Percentiles rank a stretch among this genome's conserved stretches.
These are phyloP conservation scores for Stenichneumon culpator DNA, from an alignment of 2,888 invertebrate species.

Conservation along the genomic window DNA sequence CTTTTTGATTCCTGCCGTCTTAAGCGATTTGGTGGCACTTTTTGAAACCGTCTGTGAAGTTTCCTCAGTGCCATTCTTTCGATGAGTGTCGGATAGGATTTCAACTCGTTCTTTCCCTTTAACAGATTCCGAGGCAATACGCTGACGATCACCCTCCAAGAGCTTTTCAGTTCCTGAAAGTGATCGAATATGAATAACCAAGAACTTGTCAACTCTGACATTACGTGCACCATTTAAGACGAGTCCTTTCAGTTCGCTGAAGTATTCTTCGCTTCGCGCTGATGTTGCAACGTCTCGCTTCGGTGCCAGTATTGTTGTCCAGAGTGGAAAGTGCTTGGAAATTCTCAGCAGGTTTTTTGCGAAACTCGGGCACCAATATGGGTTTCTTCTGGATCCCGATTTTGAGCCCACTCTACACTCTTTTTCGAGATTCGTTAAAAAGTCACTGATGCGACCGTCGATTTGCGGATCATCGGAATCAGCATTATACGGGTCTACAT, in stretches of 20 bases:
- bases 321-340: constrained; percentile 30
- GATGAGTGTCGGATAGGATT: not conserved
- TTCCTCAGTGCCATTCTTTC: not conserved
- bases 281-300: constrained; percentile 34
- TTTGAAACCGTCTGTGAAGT: not conserved
- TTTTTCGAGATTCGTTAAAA: constrained; percentile 16
- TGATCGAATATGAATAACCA: constrained; percentile 49
- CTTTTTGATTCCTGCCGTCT: not conserved
- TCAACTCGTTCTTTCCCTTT: not conserved
- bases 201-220: constrained; percentile 38
- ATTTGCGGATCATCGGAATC: constrained; percentile 11
- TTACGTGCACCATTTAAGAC: constrained; percentile 16
- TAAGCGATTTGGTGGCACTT: not conserved
- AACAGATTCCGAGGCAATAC: not conserved
- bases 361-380: constrained; percentile 49
- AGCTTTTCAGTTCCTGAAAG: constrained; percentile 41
- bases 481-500: not conserved
- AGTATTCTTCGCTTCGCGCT: constrained; percentile 53
- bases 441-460: not conserved
- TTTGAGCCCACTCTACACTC: constrained; percentile 10
- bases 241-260: constrained; percentile 42
- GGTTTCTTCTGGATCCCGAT: constrained; percentile 40
- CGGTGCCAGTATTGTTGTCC: constrained; percentile 35
- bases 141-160: constrained; percentile 16
- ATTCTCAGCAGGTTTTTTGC: constrained; percentile 37